Percentiles rank a stretch among this genome's conserved stretches.
phyloP scores from a whole-genome alignment of 2,797 vertebrate species.

The Eupleurogrammus muticus region DNA sequence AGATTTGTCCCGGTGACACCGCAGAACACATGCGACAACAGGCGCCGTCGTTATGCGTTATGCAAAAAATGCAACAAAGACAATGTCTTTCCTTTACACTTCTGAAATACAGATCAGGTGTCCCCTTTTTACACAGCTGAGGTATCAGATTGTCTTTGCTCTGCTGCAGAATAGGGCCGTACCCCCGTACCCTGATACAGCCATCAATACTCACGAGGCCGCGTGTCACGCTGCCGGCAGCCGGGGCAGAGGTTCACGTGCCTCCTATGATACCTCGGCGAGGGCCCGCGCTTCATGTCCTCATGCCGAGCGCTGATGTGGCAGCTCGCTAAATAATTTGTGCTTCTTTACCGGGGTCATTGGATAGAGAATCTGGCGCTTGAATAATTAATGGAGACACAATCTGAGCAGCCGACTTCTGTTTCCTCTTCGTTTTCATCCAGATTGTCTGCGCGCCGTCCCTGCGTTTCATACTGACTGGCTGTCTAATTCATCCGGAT shows the following conservation, averaged over 20 bases:
- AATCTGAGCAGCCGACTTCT: constrained; percentile 86
- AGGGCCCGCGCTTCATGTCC: constrained; percentile 75
- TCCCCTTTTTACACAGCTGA: constrained; percentile 30
- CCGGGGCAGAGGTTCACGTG: constrained; percentile 67
- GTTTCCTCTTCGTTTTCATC: constrained; percentile 81
- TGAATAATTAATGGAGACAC: constrained; percentile 88
- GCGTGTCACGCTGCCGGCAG: constrained; percentile 67
- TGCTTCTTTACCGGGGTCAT: constrained; percentile 87
- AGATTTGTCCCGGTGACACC: constrained; percentile 51
- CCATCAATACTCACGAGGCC: constrained; percentile 80
- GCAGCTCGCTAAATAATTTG: constrained; percentile 88
- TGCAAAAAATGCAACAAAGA: constrained; percentile 15
- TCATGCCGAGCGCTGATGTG: constrained; percentile 80
- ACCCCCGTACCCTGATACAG: constrained; percentile 73
- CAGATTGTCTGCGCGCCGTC: constrained; percentile 73
- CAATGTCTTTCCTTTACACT: not conserved
- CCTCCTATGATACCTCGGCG: constrained; percentile 74
- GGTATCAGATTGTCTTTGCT: constrained; percentile 42
- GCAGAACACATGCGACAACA: constrained; percentile 40
- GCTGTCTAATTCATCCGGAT: constrained; percentile 77
- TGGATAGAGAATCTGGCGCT: constrained; percentile 83
- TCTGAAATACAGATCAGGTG: not conserved
- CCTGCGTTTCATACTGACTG: constrained; percentile 55
- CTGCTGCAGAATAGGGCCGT: constrained; percentile 62
- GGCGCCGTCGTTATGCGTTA: constrained; percentile 11